Conservation (phyloP, 2,113 vertebrate genomes). For the Trematomus loennbergii region DNA sequence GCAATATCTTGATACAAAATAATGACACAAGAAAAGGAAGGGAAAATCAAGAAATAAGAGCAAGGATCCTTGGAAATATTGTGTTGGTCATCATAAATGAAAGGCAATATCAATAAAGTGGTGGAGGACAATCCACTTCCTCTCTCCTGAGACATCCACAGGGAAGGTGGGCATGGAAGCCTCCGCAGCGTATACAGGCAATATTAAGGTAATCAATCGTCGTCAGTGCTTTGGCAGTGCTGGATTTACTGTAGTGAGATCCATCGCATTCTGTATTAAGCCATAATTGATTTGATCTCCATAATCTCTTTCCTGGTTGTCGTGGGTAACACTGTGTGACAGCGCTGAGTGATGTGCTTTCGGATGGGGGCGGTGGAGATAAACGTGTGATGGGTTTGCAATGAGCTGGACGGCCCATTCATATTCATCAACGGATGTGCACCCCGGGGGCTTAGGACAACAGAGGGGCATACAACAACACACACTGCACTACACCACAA, state of each 20-base stretch:
- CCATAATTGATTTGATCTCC: constrained; percentile 87
- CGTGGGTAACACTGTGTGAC: constrained; percentile 83
- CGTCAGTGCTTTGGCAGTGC: constrained; percentile 78
- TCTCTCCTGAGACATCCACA: constrained; percentile 55
- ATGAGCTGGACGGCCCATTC: constrained; percentile 72
- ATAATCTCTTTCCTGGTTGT: constrained; percentile 85
- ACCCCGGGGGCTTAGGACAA: constrained; percentile 56
- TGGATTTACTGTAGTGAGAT: constrained; percentile 80
- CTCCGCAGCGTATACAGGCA: constrained; percentile 71
- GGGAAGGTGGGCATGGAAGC: constrained; percentile 56
- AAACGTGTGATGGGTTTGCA: constrained; percentile 74
- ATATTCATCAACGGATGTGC: constrained; percentile 67
- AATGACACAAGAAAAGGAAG: constrained; percentile 24
- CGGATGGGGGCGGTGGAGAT: constrained; percentile 34
- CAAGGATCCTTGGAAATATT: constrained; percentile 45
- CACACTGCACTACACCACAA: constrained; percentile 6
- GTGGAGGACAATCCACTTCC: constrained; percentile 67
- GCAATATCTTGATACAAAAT: constrained; percentile 13
- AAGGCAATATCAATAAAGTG: constrained; percentile 74
- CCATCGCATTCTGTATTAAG: constrained; percentile 82
- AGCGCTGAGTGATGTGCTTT: constrained; percentile 83
- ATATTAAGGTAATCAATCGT: constrained; percentile 85
- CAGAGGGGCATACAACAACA: constrained; percentile 25
- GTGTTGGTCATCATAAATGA: constrained; percentile 67
- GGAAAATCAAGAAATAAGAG: constrained; percentile 55